Percentiles rank a stretch among this genome's conserved stretches.
phyloP scores from a whole-genome alignment of 2,888 invertebrate species.

The Drosophila mercatorum region DNA sequence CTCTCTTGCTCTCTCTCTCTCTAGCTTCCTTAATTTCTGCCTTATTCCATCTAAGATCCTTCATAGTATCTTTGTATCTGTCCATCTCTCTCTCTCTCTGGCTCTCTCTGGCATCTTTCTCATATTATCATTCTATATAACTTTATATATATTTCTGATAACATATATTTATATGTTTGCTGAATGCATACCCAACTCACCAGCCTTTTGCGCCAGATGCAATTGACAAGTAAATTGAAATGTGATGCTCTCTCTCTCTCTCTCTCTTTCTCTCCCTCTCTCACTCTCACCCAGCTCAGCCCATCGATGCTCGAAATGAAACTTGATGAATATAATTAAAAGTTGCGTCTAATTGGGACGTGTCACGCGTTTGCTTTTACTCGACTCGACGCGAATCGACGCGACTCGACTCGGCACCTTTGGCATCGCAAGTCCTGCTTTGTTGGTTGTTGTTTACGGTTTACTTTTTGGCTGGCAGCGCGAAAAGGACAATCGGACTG shows the following conservation, averaged over 20 bases:
- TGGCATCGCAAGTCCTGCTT: conserved; percentile 15
- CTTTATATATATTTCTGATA: neutral
- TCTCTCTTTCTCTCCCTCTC: neutral
- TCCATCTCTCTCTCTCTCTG: neutral
- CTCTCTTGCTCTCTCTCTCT: neutral
- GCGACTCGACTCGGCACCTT: conserved; percentile 10
- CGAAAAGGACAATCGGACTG: conserved; percentile 72
- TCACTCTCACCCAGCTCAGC: neutral
- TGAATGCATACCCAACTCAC: conserved; percentile 7
- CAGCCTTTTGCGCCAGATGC: conserved; percentile 8
- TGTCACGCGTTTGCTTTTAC: conserved; percentile 22
- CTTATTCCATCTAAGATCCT: neutral
- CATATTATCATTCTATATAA: neutral
- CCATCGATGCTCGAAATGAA: conserved; percentile 7
- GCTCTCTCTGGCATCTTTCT: neutral
- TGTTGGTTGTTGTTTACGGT: conserved; percentile 10
- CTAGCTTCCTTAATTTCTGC: neutral
- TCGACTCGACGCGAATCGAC: neutral
- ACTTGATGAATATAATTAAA: conserved; percentile 44
- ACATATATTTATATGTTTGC: neutral
- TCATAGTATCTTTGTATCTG: neutral
- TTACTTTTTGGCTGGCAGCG: conserved; percentile 37
- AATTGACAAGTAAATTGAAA: conserved; percentile 14
- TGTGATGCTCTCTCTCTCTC: neutral
- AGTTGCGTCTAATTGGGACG: conserved; percentile 38